phyloP scores from a whole-genome alignment of 2,888 invertebrate species.

The Acanthococcus lagerstroemiae region DNA sequence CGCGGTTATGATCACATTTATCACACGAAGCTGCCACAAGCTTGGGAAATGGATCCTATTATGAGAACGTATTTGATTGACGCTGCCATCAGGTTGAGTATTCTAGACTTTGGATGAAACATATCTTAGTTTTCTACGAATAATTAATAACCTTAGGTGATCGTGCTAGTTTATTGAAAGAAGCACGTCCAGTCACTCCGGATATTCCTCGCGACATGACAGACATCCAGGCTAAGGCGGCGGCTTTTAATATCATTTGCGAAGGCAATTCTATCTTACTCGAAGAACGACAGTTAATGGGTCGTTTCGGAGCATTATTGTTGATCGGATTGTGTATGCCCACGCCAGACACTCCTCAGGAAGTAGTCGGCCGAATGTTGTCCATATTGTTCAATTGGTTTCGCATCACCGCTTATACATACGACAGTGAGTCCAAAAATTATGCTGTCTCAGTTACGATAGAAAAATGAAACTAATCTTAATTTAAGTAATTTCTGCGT shows the following conservation, averaged over 20 bases:
- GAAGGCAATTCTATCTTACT: conserved; percentile 35
- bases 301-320: conserved; percentile 94
- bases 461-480: not conserved
- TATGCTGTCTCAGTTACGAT: not conserved
- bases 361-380: conserved; percentile 62
- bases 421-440: conserved; percentile 60
- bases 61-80: conserved; percentile 85
- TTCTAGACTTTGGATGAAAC: not conserved
- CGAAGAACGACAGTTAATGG: conserved; percentile 81
- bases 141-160: not conserved
- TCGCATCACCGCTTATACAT: conserved; percentile 92
- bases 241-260: conserved; percentile 36
- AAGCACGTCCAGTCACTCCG: conserved; percentile 61
- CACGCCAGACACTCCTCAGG: conserved; percentile 43
- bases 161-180: conserved; percentile 79
- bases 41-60: conserved; percentile 82
- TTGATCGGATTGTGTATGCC: conserved; percentile 86
- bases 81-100: conserved; percentile 71
- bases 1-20: conserved; percentile 83
- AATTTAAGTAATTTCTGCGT: not conserved
- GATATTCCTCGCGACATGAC: conserved; percentile 43
- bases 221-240: conserved; percentile 42
- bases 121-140: not conserved
- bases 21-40: conserved; percentile 73
- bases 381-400: conserved; percentile 99